phyloP scores from a whole-genome alignment of 2,888 invertebrate genomes.

The Agrochola lychnidis region DNA sequence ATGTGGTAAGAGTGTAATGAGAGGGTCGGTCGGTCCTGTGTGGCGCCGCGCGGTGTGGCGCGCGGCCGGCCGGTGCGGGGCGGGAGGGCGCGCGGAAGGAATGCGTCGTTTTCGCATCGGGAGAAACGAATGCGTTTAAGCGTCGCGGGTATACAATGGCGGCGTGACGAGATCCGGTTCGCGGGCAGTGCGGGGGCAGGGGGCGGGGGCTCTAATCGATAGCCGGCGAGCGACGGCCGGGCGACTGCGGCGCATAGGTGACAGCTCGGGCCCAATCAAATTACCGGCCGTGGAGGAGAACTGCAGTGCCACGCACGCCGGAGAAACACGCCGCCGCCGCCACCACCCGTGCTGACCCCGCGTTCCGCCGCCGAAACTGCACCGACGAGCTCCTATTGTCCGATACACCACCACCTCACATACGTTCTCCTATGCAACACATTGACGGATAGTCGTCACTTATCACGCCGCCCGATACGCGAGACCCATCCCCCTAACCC shows the following conservation, averaged over 20 bases:
- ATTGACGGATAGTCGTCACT: conserved; percentile 82
- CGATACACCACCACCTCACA: conserved; percentile 74
- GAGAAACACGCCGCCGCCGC: conserved; percentile 76
- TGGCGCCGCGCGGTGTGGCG: conserved; percentile 79
- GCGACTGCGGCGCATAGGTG: conserved; percentile 90
- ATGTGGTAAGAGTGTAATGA: conserved; percentile 85
- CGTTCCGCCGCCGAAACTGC: conserved; percentile 75
- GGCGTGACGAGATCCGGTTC: conserved; percentile 91
- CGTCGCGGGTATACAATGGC: conserved; percentile 91
- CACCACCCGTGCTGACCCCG: conserved; percentile 74
- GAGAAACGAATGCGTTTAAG: conserved; percentile 91
- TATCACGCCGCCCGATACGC: conserved; percentile 78
- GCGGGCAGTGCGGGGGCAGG: conserved; percentile 87
- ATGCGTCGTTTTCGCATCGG: conserved; percentile 91
- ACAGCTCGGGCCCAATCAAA: conserved; percentile 90
- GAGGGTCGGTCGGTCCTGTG: conserved; percentile 83
- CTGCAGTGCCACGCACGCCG: conserved; percentile 85
- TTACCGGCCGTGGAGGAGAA: conserved; percentile 88
- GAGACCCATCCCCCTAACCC: conserved; percentile 73
- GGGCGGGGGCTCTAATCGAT: conserved; percentile 89
- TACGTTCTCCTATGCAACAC: conserved; percentile 76
- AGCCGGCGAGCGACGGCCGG: conserved; percentile 90
- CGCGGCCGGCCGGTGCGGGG: conserved; percentile 79
- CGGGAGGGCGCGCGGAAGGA: conserved; percentile 89
- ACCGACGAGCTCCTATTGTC: conserved; percentile 74